Evolutionary conservation across 2,113 vertebrate species (phyloP).

Genomic region (Neolamprologus kungweensis): DNA sequence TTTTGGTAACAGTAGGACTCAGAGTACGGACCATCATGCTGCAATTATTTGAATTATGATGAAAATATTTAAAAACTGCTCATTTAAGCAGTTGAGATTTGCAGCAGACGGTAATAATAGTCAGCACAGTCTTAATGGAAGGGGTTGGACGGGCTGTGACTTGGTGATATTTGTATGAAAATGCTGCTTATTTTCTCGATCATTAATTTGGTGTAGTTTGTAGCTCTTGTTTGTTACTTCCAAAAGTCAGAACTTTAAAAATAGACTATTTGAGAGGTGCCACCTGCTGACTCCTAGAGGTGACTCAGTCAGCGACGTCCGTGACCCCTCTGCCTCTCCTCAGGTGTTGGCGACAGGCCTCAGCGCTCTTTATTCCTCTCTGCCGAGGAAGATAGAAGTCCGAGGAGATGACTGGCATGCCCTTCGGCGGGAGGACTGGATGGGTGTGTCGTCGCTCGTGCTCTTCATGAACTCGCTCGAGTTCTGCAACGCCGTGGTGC

Average conservation of each 20-base stretch:
- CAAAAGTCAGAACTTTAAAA: not conserved
- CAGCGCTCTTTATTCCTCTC: conserved; percentile 92
- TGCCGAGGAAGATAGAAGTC: conserved; percentile 93
- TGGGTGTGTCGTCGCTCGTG: conserved; percentile 84
- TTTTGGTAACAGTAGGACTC: not conserved
- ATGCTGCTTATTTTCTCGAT: not conserved
- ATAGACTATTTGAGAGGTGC: not conserved
- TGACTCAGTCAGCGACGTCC: not conserved
- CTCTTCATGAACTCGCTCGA: conserved; percentile 97
- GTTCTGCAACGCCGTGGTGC: conserved; percentile 95
- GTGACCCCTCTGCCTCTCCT: not conserved
- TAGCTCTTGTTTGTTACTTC: not conserved
- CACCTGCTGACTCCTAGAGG: not conserved
- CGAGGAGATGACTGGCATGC: conserved; percentile 94
- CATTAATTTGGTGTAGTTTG: not conserved
- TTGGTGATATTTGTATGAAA: not conserved
- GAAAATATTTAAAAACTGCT: not conserved
- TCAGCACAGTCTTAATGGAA: not conserved
- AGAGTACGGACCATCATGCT: not conserved
- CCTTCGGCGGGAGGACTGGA: conserved; percentile 90
- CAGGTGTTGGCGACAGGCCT: conserved; percentile 95
- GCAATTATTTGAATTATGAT: not conserved
- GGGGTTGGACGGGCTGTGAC: not conserved
- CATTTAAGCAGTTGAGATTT: not conserved
- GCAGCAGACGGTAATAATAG: not conserved